A percentile compares a stretch with the other conserved stretches of the same genome.
Evolutionary conservation across 2,797 vertebrate species (phyloP).

Genomic region (Enteromius paludinosus): DNA sequence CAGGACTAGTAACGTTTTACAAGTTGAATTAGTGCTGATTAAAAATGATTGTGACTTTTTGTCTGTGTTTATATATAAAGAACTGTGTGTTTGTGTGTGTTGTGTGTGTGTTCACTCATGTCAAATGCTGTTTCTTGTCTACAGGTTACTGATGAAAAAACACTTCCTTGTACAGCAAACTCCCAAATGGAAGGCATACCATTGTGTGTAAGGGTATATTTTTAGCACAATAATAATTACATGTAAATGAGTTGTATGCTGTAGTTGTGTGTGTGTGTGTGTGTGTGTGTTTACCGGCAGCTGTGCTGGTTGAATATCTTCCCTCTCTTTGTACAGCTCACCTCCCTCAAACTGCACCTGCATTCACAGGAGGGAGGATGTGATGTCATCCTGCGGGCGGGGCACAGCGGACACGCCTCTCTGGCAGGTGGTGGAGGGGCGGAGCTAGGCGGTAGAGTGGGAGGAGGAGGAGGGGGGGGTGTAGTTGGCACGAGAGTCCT

Average conservation of each 20-base stretch:
- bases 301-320: conserved; percentile 72
- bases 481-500: conserved; percentile 64
- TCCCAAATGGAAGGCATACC: background rate
- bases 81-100: background rate
- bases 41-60: no score
- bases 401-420: conserved; percentile 73
- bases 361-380: conserved; percentile 74
- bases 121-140: background rate
- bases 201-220: conserved; percentile 19
- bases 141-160: background rate
- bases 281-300: conserved; percentile 73
- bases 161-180: conserved; percentile 6
- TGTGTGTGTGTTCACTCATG: background rate
- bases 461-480: conserved; percentile 52
- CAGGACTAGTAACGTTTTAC: background rate
- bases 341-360: conserved; percentile 70
- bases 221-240: conserved; percentile 5
- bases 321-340: conserved; percentile 74
- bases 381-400: conserved; percentile 75
- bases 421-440: conserved; percentile 50
- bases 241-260: conserved; percentile 3
- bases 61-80: no score
- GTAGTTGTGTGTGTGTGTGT: background rate
- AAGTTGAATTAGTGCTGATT: background rate
- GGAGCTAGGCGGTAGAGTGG: conserved; percentile 49